Evolutionary conservation across 2,113 vertebrate species (phyloP).

Genomic region (Campylomormyrus numenius): DNA sequence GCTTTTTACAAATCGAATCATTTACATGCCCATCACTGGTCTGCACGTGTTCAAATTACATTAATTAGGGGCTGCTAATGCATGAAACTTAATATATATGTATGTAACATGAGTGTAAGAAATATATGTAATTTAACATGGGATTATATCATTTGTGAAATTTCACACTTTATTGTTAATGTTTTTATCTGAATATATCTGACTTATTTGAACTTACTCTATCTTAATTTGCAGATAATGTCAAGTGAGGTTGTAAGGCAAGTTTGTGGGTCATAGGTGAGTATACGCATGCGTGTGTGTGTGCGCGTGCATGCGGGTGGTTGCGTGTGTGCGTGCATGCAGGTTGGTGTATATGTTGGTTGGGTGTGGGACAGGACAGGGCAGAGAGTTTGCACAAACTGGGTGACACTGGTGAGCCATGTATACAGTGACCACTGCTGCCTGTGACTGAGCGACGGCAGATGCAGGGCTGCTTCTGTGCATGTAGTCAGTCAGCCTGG

Average conservation of each 20-base stretch:
- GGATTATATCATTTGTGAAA: not conserved
- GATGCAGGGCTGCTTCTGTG: not conserved
- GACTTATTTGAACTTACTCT: not conserved
- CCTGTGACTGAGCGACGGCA: not conserved
- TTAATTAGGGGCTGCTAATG: too few species aligned
- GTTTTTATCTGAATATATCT: not conserved
- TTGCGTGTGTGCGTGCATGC: not conserved
- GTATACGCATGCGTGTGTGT: not conserved
- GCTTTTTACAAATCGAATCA: too few species aligned
- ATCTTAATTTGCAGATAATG: not conserved
- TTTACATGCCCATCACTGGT: too few species aligned
- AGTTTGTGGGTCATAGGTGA: slow-evolving; percentile 14
- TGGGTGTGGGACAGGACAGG: not conserved
- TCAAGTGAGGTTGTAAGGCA: not conserved
- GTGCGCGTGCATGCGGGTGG: not conserved
- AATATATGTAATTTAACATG: not conserved
- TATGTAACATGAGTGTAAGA: not conserved
- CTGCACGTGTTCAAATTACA: too few species aligned
- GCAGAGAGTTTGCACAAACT: not conserved
- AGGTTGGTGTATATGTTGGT: too few species aligned
- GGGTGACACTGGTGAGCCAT: not conserved
- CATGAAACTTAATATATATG: not conserved
- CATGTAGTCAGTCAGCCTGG: not conserved
- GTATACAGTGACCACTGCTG: not conserved
- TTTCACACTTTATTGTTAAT: not conserved